phyloP scores from a whole-genome alignment of 2,888 invertebrate species.

The Malthinus seriepunctatus region DNA sequence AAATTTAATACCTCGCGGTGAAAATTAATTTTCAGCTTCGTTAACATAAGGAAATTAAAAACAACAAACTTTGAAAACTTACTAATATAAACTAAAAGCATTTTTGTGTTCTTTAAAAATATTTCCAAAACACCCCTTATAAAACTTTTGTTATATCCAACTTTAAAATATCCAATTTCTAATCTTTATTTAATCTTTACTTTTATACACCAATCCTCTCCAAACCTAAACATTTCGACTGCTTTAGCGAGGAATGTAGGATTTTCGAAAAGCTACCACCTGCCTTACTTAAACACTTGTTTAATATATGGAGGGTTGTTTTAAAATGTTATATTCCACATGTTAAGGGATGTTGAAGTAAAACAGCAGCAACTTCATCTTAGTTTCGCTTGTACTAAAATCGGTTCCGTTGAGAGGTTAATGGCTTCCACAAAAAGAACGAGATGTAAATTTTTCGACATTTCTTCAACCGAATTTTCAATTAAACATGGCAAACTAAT shows the following conservation, averaged over 20 bases:
- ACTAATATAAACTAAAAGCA: constrained; percentile 18
- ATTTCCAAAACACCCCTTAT: not conserved
- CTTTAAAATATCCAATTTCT: constrained; percentile 21
- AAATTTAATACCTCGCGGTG: too few relatives aligned
- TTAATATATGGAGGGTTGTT: constrained; percentile 9
- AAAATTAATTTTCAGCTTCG: too few relatives aligned
- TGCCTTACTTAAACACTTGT: constrained; percentile 24
- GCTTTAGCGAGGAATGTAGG: constrained; percentile 4
- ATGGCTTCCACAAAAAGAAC: too few relatives aligned
- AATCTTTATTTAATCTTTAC: constrained; percentile 17
- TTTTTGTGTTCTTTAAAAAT: constrained; percentile 16
- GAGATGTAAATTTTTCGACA: too few relatives aligned
- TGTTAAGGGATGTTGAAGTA: constrained; percentile 10
- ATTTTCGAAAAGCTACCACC: constrained; percentile 11
- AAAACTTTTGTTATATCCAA: not conserved
- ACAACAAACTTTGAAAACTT: constrained; percentile 7
- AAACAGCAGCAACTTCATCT: constrained; percentile 12
- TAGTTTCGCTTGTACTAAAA: too few relatives aligned
- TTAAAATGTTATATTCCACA: constrained; percentile 9
- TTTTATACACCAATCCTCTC: constrained; percentile 4
- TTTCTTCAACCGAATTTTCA: too few relatives aligned
- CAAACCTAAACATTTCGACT: constrained; percentile 9
- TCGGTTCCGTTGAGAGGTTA: too few relatives aligned
- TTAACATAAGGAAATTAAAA: not conserved
- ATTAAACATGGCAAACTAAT: too few relatives aligned